Evolutionary conservation across 2,797 vertebrate genomes (phyloP).

Genomic region (Enteromius trimaculatus): DNA sequence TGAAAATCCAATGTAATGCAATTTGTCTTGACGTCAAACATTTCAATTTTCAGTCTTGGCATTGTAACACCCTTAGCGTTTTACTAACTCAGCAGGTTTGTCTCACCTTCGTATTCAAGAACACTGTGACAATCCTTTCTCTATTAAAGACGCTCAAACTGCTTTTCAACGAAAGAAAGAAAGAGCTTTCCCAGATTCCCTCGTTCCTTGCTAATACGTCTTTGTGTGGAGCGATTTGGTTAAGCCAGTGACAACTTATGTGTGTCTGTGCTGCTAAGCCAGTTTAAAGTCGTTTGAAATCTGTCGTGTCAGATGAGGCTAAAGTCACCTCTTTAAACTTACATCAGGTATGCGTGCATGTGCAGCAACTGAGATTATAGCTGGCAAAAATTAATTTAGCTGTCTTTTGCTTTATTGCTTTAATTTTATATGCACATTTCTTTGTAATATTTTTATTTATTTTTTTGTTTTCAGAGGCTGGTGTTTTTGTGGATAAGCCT

Average conservation of each 20-base stretch:
- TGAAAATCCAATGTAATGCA: neutral
- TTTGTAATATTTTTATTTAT: conserved; percentile 1
- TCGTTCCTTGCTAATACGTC: conserved; percentile 68
- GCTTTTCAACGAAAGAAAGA: conserved; percentile 45
- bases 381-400: conserved; percentile 46
- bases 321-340: conserved; percentile 72
- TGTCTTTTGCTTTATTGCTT: conserved; percentile 20
- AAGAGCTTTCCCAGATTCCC: conserved; percentile 59
- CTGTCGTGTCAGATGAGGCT: conserved; percentile 79
- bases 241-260: conserved; percentile 78
- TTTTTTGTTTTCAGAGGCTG: neutral
- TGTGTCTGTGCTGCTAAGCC: conserved; percentile 79
- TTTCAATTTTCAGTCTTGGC: conserved; percentile 7
- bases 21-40: conserved; percentile 17
- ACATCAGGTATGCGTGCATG: conserved; percentile 56
- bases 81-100: conserved; percentile 26
- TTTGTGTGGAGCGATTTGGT: conserved; percentile 74
- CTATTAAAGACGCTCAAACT: conserved; percentile 31
- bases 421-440: conserved; percentile 25
- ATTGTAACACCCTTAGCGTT: conserved; percentile 7
- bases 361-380: conserved; percentile 63
- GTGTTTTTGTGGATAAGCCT: neutral
- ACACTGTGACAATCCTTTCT: conserved; percentile 21
- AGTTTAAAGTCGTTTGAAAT: conserved; percentile 76
- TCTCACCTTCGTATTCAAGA: conserved; percentile 33